Conservation (phyloP, 2,797 vertebrate genomes). For the Esox masquinongy region DNA sequence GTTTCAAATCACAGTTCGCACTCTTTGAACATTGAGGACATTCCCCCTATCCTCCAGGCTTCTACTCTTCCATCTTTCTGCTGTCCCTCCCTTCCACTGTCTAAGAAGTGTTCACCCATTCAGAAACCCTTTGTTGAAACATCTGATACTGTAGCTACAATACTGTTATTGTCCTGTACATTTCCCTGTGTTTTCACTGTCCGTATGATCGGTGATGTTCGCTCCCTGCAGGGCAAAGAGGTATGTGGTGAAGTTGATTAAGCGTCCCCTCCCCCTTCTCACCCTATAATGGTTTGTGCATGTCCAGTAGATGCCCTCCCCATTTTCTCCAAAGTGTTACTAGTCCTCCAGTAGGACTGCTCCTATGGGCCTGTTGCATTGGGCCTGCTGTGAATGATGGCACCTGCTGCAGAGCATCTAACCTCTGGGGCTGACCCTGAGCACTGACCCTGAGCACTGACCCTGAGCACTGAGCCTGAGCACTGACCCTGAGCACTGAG, state of each 20-base stretch:
- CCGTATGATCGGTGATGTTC: constrained; percentile 94
- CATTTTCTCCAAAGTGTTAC: constrained; percentile 60
- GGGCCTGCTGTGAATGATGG: constrained; percentile 21
- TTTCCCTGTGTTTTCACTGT: constrained; percentile 97
- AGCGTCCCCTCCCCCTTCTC: constrained; percentile 75
- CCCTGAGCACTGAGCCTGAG: too few relatives aligned
- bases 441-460: too few relatives aligned
- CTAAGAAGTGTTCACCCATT: constrained; percentile 22
- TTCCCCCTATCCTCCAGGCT: constrained; percentile 53
- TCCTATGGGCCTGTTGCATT: constrained; percentile 79
- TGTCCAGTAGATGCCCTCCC: constrained; percentile 78
- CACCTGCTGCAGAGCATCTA: constrained; percentile 5
- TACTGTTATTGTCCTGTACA: constrained; percentile 67
- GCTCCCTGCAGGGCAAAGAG: constrained; percentile 98
- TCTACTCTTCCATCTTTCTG: constrained; percentile 65
- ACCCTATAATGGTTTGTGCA: constrained; percentile 85
- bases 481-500: constrained; percentile 14
- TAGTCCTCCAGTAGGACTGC: constrained; percentile 39
- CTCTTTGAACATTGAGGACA: constrained; percentile 57
- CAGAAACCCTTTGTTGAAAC: constrained; percentile 61
- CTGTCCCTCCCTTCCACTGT: constrained; percentile 61
- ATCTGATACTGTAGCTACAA: constrained; percentile 75
- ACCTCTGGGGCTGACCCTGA: constrained; percentile 61
- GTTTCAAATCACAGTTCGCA: constrained; percentile 60
- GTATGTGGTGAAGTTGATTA: constrained; percentile 91